These are phyloP conservation scores for Potamarius usumacintae DNA, from an alignment of 2,113 vertebrate species.

Conservation along the genomic window DNA sequence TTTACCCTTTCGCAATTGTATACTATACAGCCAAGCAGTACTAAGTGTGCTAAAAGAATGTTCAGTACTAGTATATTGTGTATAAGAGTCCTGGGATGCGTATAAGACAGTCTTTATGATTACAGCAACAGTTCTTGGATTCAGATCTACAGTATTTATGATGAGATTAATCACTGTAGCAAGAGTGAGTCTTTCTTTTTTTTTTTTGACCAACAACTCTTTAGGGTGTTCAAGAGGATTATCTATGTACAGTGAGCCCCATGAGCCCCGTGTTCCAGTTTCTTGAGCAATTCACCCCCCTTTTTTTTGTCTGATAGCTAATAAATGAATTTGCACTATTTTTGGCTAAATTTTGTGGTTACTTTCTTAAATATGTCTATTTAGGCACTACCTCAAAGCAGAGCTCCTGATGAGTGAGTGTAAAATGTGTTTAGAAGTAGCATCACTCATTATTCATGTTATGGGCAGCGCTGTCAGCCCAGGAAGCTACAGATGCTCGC, in stretches of 20 bases:
- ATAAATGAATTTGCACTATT: neutral
- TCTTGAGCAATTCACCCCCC: too few species aligned
- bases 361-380: too few species aligned
- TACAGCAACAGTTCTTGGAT: neutral
- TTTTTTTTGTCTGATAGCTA: neutral
- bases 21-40: neutral
- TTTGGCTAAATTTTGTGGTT: neutral
- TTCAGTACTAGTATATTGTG: neutral
- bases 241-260: neutral
- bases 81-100: neutral
- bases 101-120: too few species aligned
- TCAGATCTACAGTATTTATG: neutral
- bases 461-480: too few species aligned
- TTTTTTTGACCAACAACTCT: neutral
- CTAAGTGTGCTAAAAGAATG: neutral
- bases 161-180: neutral
- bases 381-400: too few species aligned
- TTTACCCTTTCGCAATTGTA: too few species aligned
- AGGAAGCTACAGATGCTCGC: too few species aligned
- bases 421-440: too few species aligned
- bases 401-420: too few species aligned
- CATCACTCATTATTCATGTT: too few species aligned
- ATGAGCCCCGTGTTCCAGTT: neutral
- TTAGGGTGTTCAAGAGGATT: neutral
- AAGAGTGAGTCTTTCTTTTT: neutral